Evolutionary conservation across 2,113 vertebrate genomes (phyloP), one percentile per base, ranked within the genome.

Genomic region (Alces alces): DNA sequence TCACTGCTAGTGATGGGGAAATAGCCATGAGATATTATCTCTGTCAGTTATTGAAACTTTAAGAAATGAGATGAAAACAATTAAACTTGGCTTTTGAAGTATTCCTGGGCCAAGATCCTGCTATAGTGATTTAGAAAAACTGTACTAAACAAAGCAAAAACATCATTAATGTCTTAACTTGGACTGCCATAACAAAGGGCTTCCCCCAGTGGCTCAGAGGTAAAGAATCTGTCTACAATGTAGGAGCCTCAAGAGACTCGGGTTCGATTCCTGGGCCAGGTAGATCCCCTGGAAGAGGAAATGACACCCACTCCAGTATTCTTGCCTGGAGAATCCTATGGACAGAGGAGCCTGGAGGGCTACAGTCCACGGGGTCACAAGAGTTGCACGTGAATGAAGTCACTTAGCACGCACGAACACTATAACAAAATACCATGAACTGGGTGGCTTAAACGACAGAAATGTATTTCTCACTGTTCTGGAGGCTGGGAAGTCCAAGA

Each of bases 61-160:
- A 79, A 89, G 39, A 93, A 95, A 93, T 85, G 10, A 94, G 8
- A 52, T 88, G 7, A 85, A 95, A 89, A 61, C 45, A 92, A 90
- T 23, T 11, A 33, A 39, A 23, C 6, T 79, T 76, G 19, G 76
- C 57, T 91, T 82, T 21, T 16, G 14, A 45, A 86, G 52, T 19
- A 23, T 12, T 14, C 54, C 10, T 45, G 12, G n/a, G 27, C 25
- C 70, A 94, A 86, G 33, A 61, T 66, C 28, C n/a, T 86, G 55
- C 36, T 55, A 90, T 6, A 52, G 45, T 87, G 60, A 93, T 93
- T 95, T 73, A 95, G 23, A 96, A 17, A 88, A 89, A 86, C 17
- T 79, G 47, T 45, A 47, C 11, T n/a, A 9, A 86, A 91, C n/a
- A 60, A 50, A 95, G 21, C 85, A 47, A 7, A 39, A 96, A 87